Evolutionary conservation across 2,888 invertebrate species (phyloP).

Genomic region (Euphydryas editha): DNA sequence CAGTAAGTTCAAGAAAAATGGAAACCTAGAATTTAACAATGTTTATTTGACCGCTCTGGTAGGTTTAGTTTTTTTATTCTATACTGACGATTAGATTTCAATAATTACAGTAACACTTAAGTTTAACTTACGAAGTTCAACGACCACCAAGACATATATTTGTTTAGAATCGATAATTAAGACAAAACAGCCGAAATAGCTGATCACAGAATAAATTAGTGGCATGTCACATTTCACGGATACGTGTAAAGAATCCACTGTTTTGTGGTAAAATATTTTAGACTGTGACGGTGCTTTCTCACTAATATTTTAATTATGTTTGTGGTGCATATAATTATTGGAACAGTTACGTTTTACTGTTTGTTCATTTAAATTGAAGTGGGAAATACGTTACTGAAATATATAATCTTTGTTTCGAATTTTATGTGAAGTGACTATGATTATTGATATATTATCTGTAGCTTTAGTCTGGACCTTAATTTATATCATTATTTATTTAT

Average conservation of each 20-base stretch:
- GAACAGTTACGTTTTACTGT: slow-evolving; percentile 44
- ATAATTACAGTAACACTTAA: not conserved
- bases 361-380: slow-evolving; percentile 1
- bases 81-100: not conserved
- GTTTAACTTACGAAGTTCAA: slow-evolving; percentile 53
- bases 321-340: slow-evolving; percentile 55
- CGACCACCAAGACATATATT: slow-evolving; percentile 66
- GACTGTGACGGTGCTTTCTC: slow-evolving; percentile 42
- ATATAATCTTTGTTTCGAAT: not conserved
- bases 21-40: too few relatives aligned
- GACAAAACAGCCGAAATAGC: slow-evolving; percentile 59
- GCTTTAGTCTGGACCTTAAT: not conserved
- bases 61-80: not conserved
- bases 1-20: too few relatives aligned
- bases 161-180: slow-evolving; percentile 72
- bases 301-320: slow-evolving; percentile 61
- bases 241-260: slow-evolving; percentile 67
- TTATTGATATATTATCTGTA: too few relatives aligned
- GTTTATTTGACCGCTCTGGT: too few relatives aligned
- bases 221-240: slow-evolving; percentile 70
- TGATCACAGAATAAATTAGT: slow-evolving; percentile 77
- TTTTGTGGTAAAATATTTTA: slow-evolving; percentile 63
- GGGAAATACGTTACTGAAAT: not conserved
- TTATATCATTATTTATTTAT: too few relatives aligned
- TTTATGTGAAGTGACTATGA: not conserved